These are phyloP conservation scores for Pimephales promelas DNA, from an alignment of 2,113 vertebrate species.

Conservation along the genomic window DNA sequence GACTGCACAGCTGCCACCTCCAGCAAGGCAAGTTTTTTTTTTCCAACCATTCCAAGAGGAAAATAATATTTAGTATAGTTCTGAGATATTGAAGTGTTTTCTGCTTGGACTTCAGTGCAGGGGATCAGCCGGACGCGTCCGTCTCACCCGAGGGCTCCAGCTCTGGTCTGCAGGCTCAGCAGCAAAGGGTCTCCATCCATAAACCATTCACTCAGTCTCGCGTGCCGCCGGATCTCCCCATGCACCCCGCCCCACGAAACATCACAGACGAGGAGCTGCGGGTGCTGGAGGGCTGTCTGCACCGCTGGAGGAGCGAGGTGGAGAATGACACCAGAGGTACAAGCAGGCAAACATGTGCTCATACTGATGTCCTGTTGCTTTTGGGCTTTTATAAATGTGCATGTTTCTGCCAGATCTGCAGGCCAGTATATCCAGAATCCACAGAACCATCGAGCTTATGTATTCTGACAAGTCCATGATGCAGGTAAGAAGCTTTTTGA, in stretches of 20 bases:
- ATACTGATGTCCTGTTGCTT: background rate
- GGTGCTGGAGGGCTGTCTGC: constrained; percentile 92
- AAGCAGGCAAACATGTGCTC: background rate
- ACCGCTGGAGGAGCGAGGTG: constrained; percentile 98
- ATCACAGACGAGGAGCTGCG: constrained; percentile 94
- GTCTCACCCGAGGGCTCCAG: constrained; percentile 77
- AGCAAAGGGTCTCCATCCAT: constrained; percentile 85
- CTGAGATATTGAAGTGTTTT: background rate
- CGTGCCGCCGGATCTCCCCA: constrained; percentile 90
- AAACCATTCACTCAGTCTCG: constrained; percentile 98
- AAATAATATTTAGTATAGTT: background rate
- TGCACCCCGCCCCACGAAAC: constrained; percentile 94
- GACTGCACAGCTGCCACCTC: constrained; percentile 76
- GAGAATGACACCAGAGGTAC: constrained; percentile 94
- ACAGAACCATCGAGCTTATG: constrained; percentile 96
- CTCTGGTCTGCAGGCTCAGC: constrained; percentile 67
- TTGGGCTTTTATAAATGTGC: background rate
- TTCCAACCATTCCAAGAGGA: background rate
- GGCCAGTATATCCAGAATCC: constrained; percentile 95
- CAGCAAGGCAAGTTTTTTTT: constrained; percentile 73
- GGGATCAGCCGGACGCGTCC: constrained; percentile 78
- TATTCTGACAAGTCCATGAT: constrained; percentile 98
- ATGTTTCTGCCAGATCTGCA: constrained; percentile 84
- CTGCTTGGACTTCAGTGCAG: constrained; percentile 64
- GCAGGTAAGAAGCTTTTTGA: constrained; percentile 80